Evolutionary conservation across 2,888 invertebrate species (phyloP), one percentile per base, ranked within the genome.

Genomic region (Pyrrhia umbra): DNA sequence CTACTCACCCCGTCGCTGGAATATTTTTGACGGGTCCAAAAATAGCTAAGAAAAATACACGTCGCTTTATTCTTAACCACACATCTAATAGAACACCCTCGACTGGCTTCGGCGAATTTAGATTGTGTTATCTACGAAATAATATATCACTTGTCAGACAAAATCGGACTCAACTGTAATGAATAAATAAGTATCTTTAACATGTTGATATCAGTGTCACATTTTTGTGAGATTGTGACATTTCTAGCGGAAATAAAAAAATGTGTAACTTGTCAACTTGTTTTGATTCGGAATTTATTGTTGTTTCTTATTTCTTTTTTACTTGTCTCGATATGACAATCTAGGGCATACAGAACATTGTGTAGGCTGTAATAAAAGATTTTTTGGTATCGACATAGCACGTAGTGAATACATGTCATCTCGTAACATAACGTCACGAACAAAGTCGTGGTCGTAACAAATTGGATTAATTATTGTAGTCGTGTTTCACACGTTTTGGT

Each of bases 381-480:
- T n/a, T 5, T 34, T 34, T n/a, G n/a, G n/a, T 23, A 23, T 23
- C 6, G 23, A 23, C 6, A 23, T 27, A n/a, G 65, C 57, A 67
- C 67, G 56, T 66, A 40, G 4, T 13, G 3, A 3, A 18, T 16
- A 64, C 37, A 34, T 45, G 45, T 55, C 45, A 46, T 37, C 27
- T 18, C 13, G 13, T 49, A 39, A 50, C 13, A 34, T 5, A 34
- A n/a, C 34, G 20, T 16, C 30, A 15, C 25, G 27, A 43, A 63
- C 30, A 46, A 55, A 20, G 15, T 56, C 9, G 46, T 37, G 23
- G 37, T 37, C 10, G 67, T 21, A 57, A 51, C 27, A 47, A 73
- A 67, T 47, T 66, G 16, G 39, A 62, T 71, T 63, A 66, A 71
- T 46, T 66, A 51, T 37, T 18, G 47, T 21, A 51, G 20, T 20